phyloP scores from a whole-genome alignment of 2,888 invertebrate species.

The Empis livida region DNA sequence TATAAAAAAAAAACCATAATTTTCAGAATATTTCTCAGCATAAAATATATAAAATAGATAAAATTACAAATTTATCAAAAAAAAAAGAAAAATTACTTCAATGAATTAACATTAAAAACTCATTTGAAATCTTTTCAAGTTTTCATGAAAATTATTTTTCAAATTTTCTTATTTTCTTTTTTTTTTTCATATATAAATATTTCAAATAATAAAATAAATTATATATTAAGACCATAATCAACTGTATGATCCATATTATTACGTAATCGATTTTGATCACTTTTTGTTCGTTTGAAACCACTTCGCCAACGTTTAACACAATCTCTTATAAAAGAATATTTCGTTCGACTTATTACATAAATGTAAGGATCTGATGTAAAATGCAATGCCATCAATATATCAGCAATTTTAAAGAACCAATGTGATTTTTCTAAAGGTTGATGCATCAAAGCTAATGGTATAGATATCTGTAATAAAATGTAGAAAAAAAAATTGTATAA shows the following conservation, averaged over 20 bases:
- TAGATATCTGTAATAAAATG: constrained; percentile 45
- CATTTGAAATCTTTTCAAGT: too few species aligned
- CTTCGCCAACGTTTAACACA: constrained; percentile 26
- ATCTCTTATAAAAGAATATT: constrained; percentile 29
- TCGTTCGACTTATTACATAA: constrained; percentile 59
- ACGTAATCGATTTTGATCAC: constrained; percentile 32
- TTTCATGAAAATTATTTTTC: too few species aligned
- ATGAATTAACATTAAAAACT: too few species aligned
- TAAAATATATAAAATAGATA: too few species aligned
- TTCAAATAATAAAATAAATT: too few species aligned
- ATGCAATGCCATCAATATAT: constrained; percentile 64
- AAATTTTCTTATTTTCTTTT: too few species aligned
- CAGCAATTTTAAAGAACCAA: constrained; percentile 44
- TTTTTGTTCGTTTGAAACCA: constrained; percentile 28
- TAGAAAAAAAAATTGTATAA: constrained; percentile 10
- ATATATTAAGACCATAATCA: not conserved
- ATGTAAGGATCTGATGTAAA: constrained; percentile 74
- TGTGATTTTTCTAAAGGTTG: constrained; percentile 23
- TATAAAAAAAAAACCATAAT: too few species aligned
- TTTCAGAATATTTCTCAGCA: too few species aligned
- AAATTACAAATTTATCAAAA: too few species aligned
- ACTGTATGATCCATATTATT: constrained; percentile 23
- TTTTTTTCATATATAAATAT: too few species aligned
- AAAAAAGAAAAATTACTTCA: too few species aligned
- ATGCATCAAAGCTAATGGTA: constrained; percentile 41